A percentile compares a stretch with the other conserved stretches of the same genome.
phyloP scores from a whole-genome alignment of 2,113 vertebrate genomes.

The Hyperopisus bebe region DNA sequence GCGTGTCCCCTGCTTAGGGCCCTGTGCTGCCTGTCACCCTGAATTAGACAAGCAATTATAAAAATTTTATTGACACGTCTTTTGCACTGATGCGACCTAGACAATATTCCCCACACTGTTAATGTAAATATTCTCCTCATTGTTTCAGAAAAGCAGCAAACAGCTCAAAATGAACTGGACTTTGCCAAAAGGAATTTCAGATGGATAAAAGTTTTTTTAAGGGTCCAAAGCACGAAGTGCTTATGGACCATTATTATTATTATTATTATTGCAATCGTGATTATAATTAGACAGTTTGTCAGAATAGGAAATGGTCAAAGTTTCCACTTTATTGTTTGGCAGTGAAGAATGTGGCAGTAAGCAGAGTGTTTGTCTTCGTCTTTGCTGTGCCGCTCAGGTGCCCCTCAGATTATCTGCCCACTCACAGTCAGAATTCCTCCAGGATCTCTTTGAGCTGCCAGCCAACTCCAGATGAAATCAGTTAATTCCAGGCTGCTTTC shows the following conservation, averaged over 20 bases:
- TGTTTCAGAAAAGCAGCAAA: not conserved
- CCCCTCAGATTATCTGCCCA: slow-evolving; percentile 37
- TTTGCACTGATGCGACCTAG: not conserved
- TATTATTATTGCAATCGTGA: not conserved
- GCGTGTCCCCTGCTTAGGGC: not conserved
- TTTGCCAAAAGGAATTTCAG: not conserved
- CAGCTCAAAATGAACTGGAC: not conserved
- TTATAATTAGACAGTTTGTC: not conserved
- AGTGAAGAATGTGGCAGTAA: not conserved
- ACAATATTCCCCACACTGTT: not conserved
- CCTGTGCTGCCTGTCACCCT: not conserved
- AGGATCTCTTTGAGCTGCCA: slow-evolving; percentile 40
- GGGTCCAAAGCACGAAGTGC: no score
- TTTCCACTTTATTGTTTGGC: not conserved
- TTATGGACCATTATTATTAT: no score
- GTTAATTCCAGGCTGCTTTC: slow-evolving; percentile 63
- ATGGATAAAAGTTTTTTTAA: not conserved
- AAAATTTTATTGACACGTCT: not conserved
- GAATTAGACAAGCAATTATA: not conserved
- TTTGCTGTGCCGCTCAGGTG: slow-evolving; percentile 65
- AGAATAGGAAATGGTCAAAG: not conserved
- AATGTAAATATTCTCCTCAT: not conserved
- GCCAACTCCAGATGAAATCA: slow-evolving; percentile 72
- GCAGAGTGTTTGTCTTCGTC: slow-evolving; percentile 45
- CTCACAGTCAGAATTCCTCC: not conserved